Evolutionary conservation across 2,113 vertebrate genomes (phyloP), one percentile per base, ranked within the genome.

Genomic region (Pteruthius melanotis): DNA sequence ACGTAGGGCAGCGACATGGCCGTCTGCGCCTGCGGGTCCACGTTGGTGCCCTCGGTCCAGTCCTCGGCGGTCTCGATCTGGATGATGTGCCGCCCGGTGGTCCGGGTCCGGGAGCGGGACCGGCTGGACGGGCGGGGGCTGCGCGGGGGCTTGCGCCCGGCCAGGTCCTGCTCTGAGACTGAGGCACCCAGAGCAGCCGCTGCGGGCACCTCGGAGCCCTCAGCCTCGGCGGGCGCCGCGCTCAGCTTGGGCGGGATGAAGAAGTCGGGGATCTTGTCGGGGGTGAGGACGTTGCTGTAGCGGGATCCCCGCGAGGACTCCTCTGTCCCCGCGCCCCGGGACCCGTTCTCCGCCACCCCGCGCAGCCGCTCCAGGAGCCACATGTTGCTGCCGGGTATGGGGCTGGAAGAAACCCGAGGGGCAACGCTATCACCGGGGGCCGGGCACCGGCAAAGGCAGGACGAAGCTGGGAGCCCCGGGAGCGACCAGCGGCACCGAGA

Each of bases 201-300:
- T 20, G 98, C 66, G 31, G 98, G 97, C 8, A 66, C 40, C 1
- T 98, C 98, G 0, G 94, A 89, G 1, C 95, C 89, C 30, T 99
- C 99, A 0, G 95, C 97, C 83, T 99, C 99, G 0, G 98, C 72
- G 0, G 99, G 98, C 4, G 94, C 97, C 18, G 98, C 97, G 19
- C 98, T 98, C 45, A 99, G 98, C 95, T 99, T 99, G 7, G 99
- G 99, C 0, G 99, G 99, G 89, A 99, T 99, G 94, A 99, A 99
- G 87, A 99, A 99, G 95, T 99, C 99, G 0, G 99, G 99, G 97
- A 99, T 99, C 94, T 99, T 99, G 97, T 99, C 99, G 0, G 99
- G 99, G 9, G 99, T 99, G 95, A 99, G 98, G 83, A 99, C 99
- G 20, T 99, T 99, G 97, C 99, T 99, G 97, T 99, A 99, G 30